Evolutionary conservation across 2,797 vertebrate species (phyloP).

Genomic region (Coregonus suidteri): DNA sequence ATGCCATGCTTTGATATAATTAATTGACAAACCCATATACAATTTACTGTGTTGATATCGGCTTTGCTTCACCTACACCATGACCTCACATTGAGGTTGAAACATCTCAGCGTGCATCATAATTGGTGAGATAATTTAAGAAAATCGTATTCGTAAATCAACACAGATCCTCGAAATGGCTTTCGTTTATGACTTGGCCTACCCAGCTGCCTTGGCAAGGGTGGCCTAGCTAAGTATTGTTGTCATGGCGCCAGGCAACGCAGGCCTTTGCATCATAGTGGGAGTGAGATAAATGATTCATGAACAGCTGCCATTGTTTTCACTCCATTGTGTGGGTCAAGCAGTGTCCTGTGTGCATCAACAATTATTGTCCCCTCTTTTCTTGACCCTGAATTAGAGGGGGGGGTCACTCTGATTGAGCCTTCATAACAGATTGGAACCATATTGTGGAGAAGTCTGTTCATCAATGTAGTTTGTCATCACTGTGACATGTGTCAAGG

Average conservation of each 20-base stretch:
- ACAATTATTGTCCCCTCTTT: constrained; percentile 19
- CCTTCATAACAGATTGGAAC: background rate
- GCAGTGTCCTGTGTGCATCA: constrained; percentile 26
- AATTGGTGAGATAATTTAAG: background rate
- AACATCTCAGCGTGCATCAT: background rate
- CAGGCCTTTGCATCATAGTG: constrained; percentile 21
- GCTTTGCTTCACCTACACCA: background rate
- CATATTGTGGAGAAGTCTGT: background rate
- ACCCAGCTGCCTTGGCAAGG: background rate
- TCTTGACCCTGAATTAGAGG: constrained; percentile 16
- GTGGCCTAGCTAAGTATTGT: constrained; percentile 8
- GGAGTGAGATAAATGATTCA: constrained; percentile 39
- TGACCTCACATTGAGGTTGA: background rate
- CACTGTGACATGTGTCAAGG: background rate
- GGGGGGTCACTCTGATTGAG: constrained; percentile 14
- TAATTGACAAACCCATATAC: background rate
- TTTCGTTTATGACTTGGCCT: background rate
- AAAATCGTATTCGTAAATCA: constrained; percentile 2
- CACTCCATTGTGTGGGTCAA: constrained; percentile 27
- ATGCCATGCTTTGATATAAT: background rate
- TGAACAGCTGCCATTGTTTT: constrained; percentile 45
- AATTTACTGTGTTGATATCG: background rate
- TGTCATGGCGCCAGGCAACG: constrained; percentile 14
- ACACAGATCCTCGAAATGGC: background rate
- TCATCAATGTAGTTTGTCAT: background rate